Percentiles rank a stretch among this genome's conserved stretches.
Conservation (phyloP, 2,797 vertebrate species). For the Heteromormyrus szaboi region DNA sequence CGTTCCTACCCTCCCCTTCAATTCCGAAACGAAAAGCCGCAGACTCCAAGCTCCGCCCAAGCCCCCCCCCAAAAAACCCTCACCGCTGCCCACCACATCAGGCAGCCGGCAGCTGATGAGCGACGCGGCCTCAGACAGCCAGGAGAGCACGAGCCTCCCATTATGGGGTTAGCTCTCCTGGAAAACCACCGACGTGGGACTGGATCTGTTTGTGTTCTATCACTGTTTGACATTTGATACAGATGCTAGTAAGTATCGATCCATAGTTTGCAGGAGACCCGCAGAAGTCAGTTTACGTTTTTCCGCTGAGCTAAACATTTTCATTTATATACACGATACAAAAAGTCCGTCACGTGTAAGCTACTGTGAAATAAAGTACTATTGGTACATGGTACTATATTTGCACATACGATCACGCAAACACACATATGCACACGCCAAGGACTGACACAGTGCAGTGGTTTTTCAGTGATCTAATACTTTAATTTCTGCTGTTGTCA, state of each 20-base stretch:
- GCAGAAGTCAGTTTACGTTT: not conserved
- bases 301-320: not conserved
- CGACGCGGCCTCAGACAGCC: slow-evolving; percentile 54
- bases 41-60: not conserved
- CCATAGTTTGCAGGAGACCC: not conserved
- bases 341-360: not conserved
- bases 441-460: not conserved
- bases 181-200: not conserved
- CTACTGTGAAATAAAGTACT: not conserved
- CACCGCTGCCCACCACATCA: slow-evolving; percentile 36
- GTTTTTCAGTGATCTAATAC: not conserved
- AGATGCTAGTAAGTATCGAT: not conserved
- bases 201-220: not conserved
- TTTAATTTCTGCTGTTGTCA: not conserved
- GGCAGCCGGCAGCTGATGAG: slow-evolving; percentile 64
- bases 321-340: not conserved
- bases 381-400: not conserved
- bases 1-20: too few relatives aligned
- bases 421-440: not conserved
- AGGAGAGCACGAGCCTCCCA: slow-evolving; percentile 59
- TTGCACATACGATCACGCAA: not conserved
- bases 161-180: slow-evolving; percentile 23
- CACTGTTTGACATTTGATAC: not conserved
- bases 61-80: not conserved
- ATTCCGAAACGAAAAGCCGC: not conserved